These are phyloP conservation scores for Ethmia dodecea DNA, from an alignment of 2,888 invertebrate genomes.

Conservation along the genomic window DNA sequence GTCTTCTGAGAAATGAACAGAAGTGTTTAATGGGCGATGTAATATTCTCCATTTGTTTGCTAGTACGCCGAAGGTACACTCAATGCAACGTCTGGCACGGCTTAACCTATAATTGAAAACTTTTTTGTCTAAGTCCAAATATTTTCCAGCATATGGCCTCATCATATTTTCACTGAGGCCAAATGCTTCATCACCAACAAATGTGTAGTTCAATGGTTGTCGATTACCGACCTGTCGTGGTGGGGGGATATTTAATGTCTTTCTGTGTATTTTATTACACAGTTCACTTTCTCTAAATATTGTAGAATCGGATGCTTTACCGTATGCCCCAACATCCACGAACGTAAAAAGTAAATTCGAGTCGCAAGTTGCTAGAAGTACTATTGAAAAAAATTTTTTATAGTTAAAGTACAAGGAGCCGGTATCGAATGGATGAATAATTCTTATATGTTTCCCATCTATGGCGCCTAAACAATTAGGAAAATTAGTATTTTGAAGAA, in stretches of 20 bases:
- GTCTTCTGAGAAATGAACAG: slow-evolving; percentile 7
- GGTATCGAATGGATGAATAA: slow-evolving; percentile 11
- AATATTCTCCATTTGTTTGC: slow-evolving; percentile 8
- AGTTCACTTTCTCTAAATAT: slow-evolving; percentile 23
- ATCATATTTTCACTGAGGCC: slow-evolving; percentile 12
- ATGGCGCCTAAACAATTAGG: slow-evolving; percentile 15
- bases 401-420: slow-evolving; percentile 25
- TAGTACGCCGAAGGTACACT: slow-evolving; percentile 5
- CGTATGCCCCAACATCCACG: slow-evolving; percentile 24
- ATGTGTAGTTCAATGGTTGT: slow-evolving; percentile 19
- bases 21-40: slow-evolving; percentile 11
- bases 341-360: slow-evolving; percentile 25
- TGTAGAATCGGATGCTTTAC: slow-evolving; percentile 22
- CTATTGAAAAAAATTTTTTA: slow-evolving; percentile 22
- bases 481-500: slow-evolving; percentile 5
- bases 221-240: slow-evolving; percentile 20
- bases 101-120: slow-evolving; percentile 14
- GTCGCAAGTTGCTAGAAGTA: slow-evolving; percentile 23
- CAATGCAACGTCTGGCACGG: slow-evolving; percentile 13
- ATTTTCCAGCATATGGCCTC: slow-evolving; percentile 9
- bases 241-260: slow-evolving; percentile 20
- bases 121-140: neutral
- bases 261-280: slow-evolving; percentile 21
- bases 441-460: slow-evolving; percentile 17
- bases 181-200: slow-evolving; percentile 17